Conservation (phyloP, 2,113 vertebrate genomes). For the Daboia siamensis region DNA sequence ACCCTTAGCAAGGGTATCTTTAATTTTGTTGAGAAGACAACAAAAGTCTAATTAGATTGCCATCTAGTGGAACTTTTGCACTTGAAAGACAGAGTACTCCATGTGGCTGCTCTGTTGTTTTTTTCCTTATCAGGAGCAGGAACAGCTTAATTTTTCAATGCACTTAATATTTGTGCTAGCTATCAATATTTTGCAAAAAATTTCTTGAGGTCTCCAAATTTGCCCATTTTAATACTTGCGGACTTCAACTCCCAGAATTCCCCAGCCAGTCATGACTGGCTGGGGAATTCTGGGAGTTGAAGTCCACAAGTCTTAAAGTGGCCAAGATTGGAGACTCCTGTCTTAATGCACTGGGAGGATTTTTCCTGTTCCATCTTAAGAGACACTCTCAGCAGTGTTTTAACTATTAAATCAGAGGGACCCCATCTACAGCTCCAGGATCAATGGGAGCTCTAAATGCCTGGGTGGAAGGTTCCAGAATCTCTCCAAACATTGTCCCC, state of each 20-base stretch:
- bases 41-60: constrained; percentile 60
- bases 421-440: not conserved
- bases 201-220: not conserved
- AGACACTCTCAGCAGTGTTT: not conserved
- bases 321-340: not conserved
- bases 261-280: not conserved
- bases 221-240: not conserved
- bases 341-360: not conserved
- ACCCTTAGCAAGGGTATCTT: not conserved
- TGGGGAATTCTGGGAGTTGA: not conserved
- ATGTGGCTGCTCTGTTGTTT: not conserved
- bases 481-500: not conserved
- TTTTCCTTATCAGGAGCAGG: not conserved
- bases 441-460: not conserved
- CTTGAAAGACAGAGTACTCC: not conserved
- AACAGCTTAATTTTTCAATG: not conserved
- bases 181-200: not conserved
- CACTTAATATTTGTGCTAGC: not conserved
- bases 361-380: not conserved
- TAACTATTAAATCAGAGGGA: not conserved
- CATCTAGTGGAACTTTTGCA: constrained; percentile 64
- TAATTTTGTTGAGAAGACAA: constrained; percentile 16
- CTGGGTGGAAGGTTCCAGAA: not conserved
- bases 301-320: not conserved
- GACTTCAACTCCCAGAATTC: not conserved